phyloP scores from a whole-genome alignment of 2,888 invertebrate genomes.

The Horisme vitalbata region DNA sequence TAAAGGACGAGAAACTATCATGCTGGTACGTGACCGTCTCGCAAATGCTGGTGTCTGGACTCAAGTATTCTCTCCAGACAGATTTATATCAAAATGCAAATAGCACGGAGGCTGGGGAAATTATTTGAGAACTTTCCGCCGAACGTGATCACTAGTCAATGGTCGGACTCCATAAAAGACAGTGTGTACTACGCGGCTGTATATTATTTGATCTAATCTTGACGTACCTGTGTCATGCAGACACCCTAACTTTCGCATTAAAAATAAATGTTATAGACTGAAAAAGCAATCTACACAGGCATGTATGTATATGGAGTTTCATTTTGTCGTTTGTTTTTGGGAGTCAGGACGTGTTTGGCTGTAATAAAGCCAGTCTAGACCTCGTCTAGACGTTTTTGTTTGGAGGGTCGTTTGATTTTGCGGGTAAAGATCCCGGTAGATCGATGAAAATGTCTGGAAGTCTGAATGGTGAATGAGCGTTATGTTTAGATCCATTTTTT shows the following conservation, averaged over 20 bases:
- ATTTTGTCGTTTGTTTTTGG: conserved; percentile 22
- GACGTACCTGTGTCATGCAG: too few species aligned
- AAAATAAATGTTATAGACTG: conserved; percentile 2
- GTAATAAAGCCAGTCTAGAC: conserved; percentile 69
- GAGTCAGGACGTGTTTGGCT: conserved; percentile 34
- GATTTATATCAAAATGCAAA: conserved; percentile 28
- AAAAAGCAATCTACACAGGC: background rate
- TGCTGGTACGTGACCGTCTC: conserved; percentile 21
- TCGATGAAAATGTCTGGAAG: conserved; percentile 41
- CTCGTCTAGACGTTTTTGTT: conserved; percentile 63
- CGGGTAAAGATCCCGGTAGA: conserved; percentile 35
- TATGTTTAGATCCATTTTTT: conserved; percentile 1
- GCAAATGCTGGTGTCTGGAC: conserved; percentile 8
- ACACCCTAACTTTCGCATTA: too few species aligned
- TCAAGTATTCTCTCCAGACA: conserved; percentile 23
- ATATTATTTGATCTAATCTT: too few species aligned
- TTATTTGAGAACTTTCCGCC: conserved; percentile 16
- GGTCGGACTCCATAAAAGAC: too few species aligned
- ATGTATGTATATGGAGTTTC: background rate
- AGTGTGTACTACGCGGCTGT: too few species aligned
- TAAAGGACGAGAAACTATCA: conserved; percentile 15
- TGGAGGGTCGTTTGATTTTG: conserved; percentile 37
- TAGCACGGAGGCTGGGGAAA: conserved; percentile 8
- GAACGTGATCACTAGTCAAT: conserved; percentile 3
- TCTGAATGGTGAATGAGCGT: conserved; percentile 1